phyloP scores from a whole-genome alignment of 2,888 invertebrate genomes.

The Atherix ibis region DNA sequence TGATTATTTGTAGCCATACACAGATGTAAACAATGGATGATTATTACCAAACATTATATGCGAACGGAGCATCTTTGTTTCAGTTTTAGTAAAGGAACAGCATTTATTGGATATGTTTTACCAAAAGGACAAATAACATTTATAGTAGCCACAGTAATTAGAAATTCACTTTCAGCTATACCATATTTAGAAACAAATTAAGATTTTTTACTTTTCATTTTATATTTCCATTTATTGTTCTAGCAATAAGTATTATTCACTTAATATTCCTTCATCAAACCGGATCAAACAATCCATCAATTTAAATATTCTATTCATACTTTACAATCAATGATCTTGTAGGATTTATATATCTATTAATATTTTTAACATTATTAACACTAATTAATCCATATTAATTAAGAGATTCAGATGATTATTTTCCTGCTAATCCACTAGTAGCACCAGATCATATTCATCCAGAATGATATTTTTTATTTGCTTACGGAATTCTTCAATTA shows the following conservation, averaged over 20 bases:
- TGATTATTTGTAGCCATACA: constrained; percentile 56
- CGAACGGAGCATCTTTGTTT: constrained; percentile 57
- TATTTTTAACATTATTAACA: constrained; percentile 35
- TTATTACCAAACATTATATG: constrained; percentile 43
- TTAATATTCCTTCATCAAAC: constrained; percentile 45
- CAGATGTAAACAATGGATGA: constrained; percentile 52
- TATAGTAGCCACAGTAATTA: constrained; percentile 62
- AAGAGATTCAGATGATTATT: constrained; percentile 54
- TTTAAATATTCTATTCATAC: constrained; percentile 45
- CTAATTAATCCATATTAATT: constrained; percentile 39
- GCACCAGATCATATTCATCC: constrained; percentile 63
- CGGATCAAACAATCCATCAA: constrained; percentile 47
- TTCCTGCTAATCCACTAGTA: constrained; percentile 26
- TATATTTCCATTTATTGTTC: constrained; percentile 47
- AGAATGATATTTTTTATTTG: constrained; percentile 68
- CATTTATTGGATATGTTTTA: constrained; percentile 62
- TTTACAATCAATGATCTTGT: constrained; percentile 44
- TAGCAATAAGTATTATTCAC: constrained; percentile 41
- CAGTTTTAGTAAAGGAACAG: constrained; percentile 50
- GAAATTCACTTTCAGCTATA: constrained; percentile 50
- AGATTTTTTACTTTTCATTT: constrained; percentile 46
- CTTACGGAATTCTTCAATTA: constrained; percentile 59
- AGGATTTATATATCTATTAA: constrained; percentile 39
- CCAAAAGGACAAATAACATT: constrained; percentile 72
- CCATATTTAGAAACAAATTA: constrained; percentile 44